Evolutionary conservation across 35 echinoderm and acorn worm species (phyloP).

Genomic region (Apostichopus californicus): DNA sequence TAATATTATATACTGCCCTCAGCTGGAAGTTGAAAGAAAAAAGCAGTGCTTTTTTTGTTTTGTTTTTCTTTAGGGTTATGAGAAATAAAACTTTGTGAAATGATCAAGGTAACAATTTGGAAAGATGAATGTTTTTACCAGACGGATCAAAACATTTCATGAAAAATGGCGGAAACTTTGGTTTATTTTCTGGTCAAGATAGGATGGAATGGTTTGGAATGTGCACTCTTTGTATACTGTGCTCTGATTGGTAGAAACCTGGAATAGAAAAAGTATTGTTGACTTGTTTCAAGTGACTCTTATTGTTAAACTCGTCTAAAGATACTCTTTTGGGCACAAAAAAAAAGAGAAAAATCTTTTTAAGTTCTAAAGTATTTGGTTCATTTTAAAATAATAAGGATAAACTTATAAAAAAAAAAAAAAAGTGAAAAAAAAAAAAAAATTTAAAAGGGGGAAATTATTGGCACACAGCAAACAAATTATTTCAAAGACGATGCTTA

Average conservation of each 20-base stretch:
- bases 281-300: no score
- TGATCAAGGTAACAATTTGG: no score
- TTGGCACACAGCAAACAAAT: conserved; percentile 37
- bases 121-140: background rate
- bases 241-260: background rate
- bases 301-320: no score
- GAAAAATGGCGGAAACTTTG: background rate
- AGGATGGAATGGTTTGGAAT: background rate
- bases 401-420: background rate
- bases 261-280: no score
- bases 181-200: background rate
- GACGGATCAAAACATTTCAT: background rate
- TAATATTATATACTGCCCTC: no score
- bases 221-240: background rate
- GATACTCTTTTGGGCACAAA: no score
- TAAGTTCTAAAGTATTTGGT: background rate
- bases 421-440: background rate
- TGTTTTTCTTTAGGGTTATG: no score
- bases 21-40: no score
- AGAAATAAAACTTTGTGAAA: no score
- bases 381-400: background rate
- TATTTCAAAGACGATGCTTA: conserved; percentile 12
- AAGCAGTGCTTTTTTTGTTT: no score
- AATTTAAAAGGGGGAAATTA: background rate
- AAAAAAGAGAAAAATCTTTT: background rate